phyloP scores from a whole-genome alignment of 2,113 vertebrate species.

The Prinia subflava region DNA sequence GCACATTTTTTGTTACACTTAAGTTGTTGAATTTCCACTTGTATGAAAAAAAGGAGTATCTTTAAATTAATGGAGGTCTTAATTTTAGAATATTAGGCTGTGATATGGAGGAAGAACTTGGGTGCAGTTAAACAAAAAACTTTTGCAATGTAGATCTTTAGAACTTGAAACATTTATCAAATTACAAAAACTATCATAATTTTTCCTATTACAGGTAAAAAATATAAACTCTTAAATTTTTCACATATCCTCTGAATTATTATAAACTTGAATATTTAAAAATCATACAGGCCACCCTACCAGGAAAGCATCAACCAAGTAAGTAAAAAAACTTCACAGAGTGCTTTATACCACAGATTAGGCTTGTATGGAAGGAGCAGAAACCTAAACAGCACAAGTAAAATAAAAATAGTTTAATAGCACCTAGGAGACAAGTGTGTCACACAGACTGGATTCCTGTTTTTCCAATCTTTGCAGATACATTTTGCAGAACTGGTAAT shows the following conservation, averaged over 20 bases:
- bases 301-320: neutral
- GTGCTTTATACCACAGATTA: neutral
- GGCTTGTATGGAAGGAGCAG: neutral
- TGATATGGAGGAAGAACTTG: neutral
- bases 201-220: neutral
- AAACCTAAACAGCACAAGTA: neutral
- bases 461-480: neutral
- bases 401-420: neutral
- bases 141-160: neutral
- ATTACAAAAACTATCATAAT: neutral
- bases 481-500: neutral
- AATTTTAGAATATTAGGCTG: conserved; percentile 3
- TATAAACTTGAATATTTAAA: neutral
- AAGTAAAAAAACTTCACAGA: neutral
- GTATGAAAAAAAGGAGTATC: conserved; percentile 14
- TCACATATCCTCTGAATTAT: neutral
- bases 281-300: neutral
- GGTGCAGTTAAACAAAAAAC: neutral
- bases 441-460: neutral
- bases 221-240: neutral
- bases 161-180: neutral
- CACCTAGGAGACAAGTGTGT: neutral
- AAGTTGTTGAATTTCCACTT: neutral
- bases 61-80: neutral
- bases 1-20: conserved; percentile 5